phyloP scores from a whole-genome alignment of 2,113 vertebrate species.

The Scatophagus argus region DNA sequence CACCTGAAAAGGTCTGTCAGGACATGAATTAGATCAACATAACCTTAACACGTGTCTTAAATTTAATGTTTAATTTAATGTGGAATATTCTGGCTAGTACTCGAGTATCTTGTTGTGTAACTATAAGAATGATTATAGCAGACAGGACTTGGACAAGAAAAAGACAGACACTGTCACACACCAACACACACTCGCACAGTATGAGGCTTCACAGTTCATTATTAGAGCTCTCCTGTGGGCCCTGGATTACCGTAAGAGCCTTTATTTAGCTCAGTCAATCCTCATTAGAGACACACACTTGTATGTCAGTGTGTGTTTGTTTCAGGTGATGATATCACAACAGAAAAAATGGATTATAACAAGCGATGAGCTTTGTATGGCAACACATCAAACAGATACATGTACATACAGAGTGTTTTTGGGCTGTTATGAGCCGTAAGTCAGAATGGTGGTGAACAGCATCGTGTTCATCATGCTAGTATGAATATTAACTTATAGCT shows the following conservation, averaged over 20 bases:
- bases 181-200: constrained; percentile 11
- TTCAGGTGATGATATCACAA: constrained; percentile 40
- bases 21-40: neutral
- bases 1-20: neutral
- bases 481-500: constrained; percentile 35
- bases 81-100: constrained; percentile 13
- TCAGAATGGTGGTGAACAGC: neutral
- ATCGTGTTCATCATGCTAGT: neutral
- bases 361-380: constrained; percentile 4
- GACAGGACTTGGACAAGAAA: constrained; percentile 3
- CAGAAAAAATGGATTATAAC: constrained; percentile 42
- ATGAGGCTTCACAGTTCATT: constrained; percentile 61
- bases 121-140: neutral
- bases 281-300: constrained; percentile 64
- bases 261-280: constrained; percentile 81
- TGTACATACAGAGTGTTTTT: neutral
- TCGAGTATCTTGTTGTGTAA: constrained; percentile 23
- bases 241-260: constrained; percentile 79
- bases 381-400: constrained; percentile 15
- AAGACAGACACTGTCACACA: constrained; percentile 16
- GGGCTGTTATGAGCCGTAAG: neutral
- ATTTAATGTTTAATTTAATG: constrained; percentile 10
- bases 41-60: neutral
- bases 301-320: constrained; percentile 40
- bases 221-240: constrained; percentile 59